phyloP scores from a whole-genome alignment of 2,888 invertebrate genomes.

The Hydraecia micacea region DNA sequence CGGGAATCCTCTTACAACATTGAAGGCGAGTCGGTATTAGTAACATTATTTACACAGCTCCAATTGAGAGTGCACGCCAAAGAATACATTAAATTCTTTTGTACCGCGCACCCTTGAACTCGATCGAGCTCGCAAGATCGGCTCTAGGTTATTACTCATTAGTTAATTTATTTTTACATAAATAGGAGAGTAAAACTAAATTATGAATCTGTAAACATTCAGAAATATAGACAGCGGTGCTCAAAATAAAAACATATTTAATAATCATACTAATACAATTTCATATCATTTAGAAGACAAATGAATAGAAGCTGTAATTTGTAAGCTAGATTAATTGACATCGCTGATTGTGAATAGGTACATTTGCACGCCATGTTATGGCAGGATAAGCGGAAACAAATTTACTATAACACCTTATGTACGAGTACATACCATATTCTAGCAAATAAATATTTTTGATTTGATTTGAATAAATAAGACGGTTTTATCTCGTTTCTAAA shows the following conservation, averaged over 20 bases:
- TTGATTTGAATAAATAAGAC: neutral
- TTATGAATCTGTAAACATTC: too few species aligned
- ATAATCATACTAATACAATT: neutral
- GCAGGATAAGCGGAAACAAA: too few species aligned
- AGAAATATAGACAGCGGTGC: neutral
- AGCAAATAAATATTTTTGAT: too few species aligned
- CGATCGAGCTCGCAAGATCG: slow-evolving; percentile 11
- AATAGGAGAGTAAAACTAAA: neutral
- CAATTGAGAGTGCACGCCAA: slow-evolving; percentile 53
- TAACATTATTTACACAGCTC: slow-evolving; percentile 71
- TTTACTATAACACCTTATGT: too few species aligned
- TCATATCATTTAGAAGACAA: too few species aligned
- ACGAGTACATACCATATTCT: too few species aligned
- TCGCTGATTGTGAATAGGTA: too few species aligned
- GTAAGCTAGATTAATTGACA: too few species aligned
- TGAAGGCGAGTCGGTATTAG: slow-evolving; percentile 72
- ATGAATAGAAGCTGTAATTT: too few species aligned
- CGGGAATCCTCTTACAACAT: slow-evolving; percentile 83
- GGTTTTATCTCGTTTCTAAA: slow-evolving; percentile 26
- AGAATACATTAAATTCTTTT: slow-evolving; percentile 38
- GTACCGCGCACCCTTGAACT: slow-evolving; percentile 9
- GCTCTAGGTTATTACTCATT: neutral
- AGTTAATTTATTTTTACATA: neutral
- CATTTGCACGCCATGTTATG: too few species aligned
- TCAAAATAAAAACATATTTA: neutral